These are phyloP conservation scores for Hormiphora californensis DNA, from an alignment of 37 sponge, comb jelly and placozoan genomes.

Conservation along the genomic window DNA sequence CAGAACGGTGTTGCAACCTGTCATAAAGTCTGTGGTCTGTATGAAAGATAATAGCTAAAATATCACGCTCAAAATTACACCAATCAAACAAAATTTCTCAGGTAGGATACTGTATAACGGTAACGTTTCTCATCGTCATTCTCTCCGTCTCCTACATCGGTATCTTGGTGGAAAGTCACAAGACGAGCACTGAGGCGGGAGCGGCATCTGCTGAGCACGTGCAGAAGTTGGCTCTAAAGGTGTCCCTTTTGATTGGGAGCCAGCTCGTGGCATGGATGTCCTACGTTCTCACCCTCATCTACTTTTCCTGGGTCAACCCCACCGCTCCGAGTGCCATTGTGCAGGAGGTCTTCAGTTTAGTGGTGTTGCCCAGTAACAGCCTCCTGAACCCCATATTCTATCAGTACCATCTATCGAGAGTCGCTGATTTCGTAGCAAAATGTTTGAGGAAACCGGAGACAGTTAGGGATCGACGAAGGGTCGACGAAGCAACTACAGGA, in stretches of 20 bases:
- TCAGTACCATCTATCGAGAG: no score
- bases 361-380: background rate
- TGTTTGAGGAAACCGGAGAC: no score
- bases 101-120: background rate
- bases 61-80: no score
- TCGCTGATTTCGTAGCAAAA: no score
- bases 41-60: no score
- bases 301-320: background rate
- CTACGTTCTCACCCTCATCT: background rate
- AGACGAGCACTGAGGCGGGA: background rate
- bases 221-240: background rate
- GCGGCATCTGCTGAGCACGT: no score
- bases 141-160: background rate
- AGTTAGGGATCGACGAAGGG: no score
- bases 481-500: no score
- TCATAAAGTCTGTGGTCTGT: no score
- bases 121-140: background rate
- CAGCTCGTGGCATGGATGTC: constrained; percentile 1
- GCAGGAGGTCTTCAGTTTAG: background rate
- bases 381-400: background rate
- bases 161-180: background rate
- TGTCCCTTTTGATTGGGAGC: background rate
- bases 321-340: background rate
- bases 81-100: no score
- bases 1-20: no score